Conservation (phyloP, 1,140 invertebrate genomes). For the Neodiprion virginianus region DNA sequence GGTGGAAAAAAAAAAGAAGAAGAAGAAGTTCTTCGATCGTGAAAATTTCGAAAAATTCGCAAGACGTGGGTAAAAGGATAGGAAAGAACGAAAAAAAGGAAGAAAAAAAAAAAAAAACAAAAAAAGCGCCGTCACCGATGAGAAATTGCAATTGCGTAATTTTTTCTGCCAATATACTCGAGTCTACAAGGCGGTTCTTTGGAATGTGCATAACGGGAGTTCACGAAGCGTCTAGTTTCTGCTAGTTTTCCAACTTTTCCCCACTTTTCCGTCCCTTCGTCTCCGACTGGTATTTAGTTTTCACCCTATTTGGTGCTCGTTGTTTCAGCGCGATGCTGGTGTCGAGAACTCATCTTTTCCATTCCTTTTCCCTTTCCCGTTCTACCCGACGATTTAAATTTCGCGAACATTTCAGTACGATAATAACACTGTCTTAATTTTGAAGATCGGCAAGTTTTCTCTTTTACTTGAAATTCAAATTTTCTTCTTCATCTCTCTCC, state of each 20-base stretch:
- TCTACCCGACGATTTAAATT: neutral
- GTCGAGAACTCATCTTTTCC: neutral
- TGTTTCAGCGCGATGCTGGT: neutral
- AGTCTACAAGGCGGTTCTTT: neutral
- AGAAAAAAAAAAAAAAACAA: neutral
- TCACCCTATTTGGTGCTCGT: neutral
- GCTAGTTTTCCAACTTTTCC: slow-evolving; percentile 1
- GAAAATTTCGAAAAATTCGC: no score
- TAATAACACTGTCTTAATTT: no score
- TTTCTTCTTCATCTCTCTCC: no score
- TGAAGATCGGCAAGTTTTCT: no score
- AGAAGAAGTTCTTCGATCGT: no score
- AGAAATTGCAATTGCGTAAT: neutral
- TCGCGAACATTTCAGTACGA: neutral
- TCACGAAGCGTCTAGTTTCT: neutral
- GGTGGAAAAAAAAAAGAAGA: no score
- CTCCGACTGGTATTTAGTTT: no score
- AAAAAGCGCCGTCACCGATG: neutral
- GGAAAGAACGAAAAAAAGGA: neutral
- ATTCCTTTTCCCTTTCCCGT: neutral
- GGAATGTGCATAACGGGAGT: neutral
- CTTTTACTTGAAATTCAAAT: no score
- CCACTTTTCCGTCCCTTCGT: no score
- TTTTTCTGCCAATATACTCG: neutral
- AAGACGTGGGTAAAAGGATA: neutral